Base-by-base conservation (phyloP, 2,888 invertebrate genomes). In the Tuta absoluta region DNA sequence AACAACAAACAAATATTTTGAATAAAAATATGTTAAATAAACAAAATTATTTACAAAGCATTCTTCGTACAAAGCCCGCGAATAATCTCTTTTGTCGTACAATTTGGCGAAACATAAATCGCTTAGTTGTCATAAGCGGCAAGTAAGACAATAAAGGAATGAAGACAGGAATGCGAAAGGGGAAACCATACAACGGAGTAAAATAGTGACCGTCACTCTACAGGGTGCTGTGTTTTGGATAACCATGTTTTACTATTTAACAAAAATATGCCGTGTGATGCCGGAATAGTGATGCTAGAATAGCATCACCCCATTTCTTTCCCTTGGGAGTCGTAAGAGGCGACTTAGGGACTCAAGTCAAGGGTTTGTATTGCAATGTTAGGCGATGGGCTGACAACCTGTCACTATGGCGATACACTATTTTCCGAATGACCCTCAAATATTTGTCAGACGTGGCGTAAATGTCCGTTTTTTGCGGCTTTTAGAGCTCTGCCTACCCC, bases 141-240 rank as follows among this genome's bases (percentile, higher is more conserved):
- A 89, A 87, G 86, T 85, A 91, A 89, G 87, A 90, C 89, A 89
- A 89, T 89, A 89, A 88, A 87, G 88, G 86, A 80, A 80, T 78
- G 82, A 84, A 86, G 85, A 84, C 84, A 82, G 89, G 89, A 89
- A 91, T 89, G 89, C 82, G 75, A 80, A 82, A 81, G 81, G 84
- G 85, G 84, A 51, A n/a, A 56, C 69, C 75, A 60, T 41, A 56
- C 69, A 75, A 60, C 60, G 45, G 38, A 37, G 14, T 17, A 59
- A 76, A 78, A 76, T 79, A 73, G 80, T 87, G 89, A 89, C 91
- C 91, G 91, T 86, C 77, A 17, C 17, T 45, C n/a, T 17, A 45
- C 45, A 45, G 45, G 45, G 7, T 45, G 45, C 7, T 45, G n/a
- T 0, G 45, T 17, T n/a, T 45, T 17, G 14, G 14, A 41, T 41